Evolutionary conservation across 2,888 invertebrate genomes (phyloP).

Genomic region (Synanthedon andrenaeformis): DNA sequence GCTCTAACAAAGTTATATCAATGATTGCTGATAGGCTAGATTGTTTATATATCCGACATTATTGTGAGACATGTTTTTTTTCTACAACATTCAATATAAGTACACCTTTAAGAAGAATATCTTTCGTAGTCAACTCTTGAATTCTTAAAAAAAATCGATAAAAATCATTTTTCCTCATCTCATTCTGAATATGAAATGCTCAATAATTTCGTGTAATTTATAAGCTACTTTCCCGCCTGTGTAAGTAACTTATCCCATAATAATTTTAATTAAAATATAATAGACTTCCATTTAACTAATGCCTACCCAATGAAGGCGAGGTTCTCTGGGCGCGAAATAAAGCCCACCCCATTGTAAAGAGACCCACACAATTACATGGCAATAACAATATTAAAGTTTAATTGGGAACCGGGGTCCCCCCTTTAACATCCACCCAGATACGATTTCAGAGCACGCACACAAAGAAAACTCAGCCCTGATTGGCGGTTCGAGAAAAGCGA

Average conservation of each 20-base stretch:
- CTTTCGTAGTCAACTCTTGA: too few species aligned
- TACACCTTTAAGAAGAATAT: too few species aligned
- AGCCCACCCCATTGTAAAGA: slow-evolving; percentile 5
- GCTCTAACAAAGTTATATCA: too few species aligned
- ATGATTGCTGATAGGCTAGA: too few species aligned
- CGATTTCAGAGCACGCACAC: slow-evolving; percentile 20
- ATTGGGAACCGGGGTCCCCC: slow-evolving; percentile 21
- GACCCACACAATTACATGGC: slow-evolving; percentile 16
- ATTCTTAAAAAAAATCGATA: too few species aligned
- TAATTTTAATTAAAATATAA: background rate
- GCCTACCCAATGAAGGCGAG: background rate
- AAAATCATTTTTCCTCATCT: too few species aligned
- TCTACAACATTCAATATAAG: too few species aligned
- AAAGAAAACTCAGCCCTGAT: slow-evolving; percentile 15
- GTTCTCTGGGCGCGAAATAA: slow-evolving; percentile 2
- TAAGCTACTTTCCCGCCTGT: background rate
- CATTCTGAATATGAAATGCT: too few species aligned
- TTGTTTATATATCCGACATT: too few species aligned
- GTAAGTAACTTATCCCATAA: background rate
- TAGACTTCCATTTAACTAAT: background rate
- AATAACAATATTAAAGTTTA: slow-evolving; percentile 35
- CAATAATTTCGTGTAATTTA: too few species aligned
- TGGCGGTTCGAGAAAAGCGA: slow-evolving; percentile 14
- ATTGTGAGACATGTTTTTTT: too few species aligned
- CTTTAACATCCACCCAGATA: slow-evolving; percentile 19